Percentiles rank a stretch among this genome's conserved stretches.
Conservation (phyloP, 1,140 invertebrate species). For the Bombus haemorrhoidalis region DNA sequence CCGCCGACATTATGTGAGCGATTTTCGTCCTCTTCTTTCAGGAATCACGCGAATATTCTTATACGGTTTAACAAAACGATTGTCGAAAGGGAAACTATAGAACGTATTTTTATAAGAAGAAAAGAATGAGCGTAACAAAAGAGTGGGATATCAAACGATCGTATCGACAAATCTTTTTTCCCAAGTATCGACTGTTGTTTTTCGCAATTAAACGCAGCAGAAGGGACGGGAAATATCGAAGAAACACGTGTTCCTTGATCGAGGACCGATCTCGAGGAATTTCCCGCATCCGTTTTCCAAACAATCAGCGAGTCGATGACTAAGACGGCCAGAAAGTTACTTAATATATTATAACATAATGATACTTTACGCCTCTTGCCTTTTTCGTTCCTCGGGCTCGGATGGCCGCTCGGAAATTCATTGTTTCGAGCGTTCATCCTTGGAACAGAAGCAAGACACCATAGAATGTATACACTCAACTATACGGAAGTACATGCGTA, state of each 20-base stretch:
- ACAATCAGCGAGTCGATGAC: conserved; percentile 66
- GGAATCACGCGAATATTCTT: not conserved
- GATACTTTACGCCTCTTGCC: conserved; percentile 28
- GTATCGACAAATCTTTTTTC: not conserved
- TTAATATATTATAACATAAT: conserved; percentile 67
- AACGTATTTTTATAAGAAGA: conserved; percentile 15
- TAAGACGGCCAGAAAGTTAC: conserved; percentile 74
- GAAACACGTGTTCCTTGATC: no score
- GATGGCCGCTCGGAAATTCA: conserved; percentile 28
- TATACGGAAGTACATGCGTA: not conserved
- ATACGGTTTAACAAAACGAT: no score
- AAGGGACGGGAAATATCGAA: not conserved
- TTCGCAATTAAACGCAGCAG: conserved; percentile 6
- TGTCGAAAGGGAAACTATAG: not conserved
- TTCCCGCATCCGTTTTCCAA: conserved; percentile 43
- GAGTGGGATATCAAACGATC: not conserved
- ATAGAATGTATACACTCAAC: conserved; percentile 14
- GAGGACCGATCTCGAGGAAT: not conserved
- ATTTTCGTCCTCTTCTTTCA: not conserved
- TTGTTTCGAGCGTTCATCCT: conserved; percentile 46
- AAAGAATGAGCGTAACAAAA: not conserved
- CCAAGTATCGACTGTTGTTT: not conserved
- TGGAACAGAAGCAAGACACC: conserved; percentile 32
- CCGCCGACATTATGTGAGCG: no score
- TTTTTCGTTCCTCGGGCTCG: conserved; percentile 26